phyloP scores from a whole-genome alignment of 2,888 invertebrate genomes.

The Chrysolina americana region DNA sequence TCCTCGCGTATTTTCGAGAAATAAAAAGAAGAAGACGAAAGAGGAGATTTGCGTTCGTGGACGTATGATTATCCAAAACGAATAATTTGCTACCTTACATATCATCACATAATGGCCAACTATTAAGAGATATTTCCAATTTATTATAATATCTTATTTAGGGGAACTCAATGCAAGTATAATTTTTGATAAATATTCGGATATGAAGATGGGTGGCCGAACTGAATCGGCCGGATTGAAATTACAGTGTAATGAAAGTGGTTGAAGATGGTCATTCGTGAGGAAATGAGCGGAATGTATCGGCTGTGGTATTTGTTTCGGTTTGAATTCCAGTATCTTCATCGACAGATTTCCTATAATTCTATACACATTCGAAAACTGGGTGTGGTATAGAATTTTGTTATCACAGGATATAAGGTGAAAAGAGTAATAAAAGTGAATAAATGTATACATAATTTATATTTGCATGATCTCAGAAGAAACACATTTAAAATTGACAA shows the following conservation, averaged over 20 bases:
- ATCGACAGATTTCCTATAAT: too few species aligned
- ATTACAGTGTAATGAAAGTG: constrained; percentile 23
- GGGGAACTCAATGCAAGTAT: constrained; percentile 1
- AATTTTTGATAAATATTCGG: constrained; percentile 27
- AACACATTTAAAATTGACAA: too few species aligned
- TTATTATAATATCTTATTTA: constrained; percentile 30
- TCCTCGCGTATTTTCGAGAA: neutral
- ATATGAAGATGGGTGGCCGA: constrained; percentile 25
- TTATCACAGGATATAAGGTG: too few species aligned
- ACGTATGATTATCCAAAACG: constrained; percentile 27
- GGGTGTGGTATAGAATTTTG: too few species aligned
- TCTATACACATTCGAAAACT: too few species aligned
- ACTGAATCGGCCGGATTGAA: constrained; percentile 13
- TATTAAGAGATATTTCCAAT: constrained; percentile 23
- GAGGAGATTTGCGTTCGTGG: constrained; percentile 5
- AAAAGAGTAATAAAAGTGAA: too few species aligned
- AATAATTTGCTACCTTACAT: constrained; percentile 30
- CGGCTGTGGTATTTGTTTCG: neutral
- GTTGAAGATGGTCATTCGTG: constrained; percentile 1
- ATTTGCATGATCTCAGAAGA: too few species aligned
- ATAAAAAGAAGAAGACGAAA: constrained; percentile 1
- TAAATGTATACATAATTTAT: too few species aligned
- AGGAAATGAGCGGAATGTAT: neutral
- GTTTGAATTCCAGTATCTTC: neutral
- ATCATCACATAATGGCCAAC: constrained; percentile 21